Percentiles rank a stretch among this genome's conserved stretches.
These are phyloP conservation scores for Phataginus tricuspis DNA, from an alignment of 2,797 vertebrate species.

Conservation along the genomic window DNA sequence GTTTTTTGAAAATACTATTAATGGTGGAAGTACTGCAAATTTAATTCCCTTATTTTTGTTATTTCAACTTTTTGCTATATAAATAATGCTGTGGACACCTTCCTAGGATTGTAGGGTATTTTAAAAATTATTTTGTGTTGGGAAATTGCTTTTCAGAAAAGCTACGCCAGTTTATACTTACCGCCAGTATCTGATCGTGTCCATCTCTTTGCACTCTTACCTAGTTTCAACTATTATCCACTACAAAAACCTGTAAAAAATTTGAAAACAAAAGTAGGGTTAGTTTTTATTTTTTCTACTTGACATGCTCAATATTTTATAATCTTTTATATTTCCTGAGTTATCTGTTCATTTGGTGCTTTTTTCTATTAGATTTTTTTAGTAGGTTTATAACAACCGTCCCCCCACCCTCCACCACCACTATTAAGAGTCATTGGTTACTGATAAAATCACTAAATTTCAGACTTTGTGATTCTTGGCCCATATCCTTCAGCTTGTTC, in stretches of 20 bases:
- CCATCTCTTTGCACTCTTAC: not conserved
- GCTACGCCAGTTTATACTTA: not conserved
- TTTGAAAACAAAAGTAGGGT: not conserved
- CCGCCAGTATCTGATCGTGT: not conserved
- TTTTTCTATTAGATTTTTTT: not conserved
- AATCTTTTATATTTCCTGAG: not conserved
- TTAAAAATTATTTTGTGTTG: not conserved
- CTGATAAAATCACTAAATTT: not conserved
- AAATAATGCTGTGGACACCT: not conserved
- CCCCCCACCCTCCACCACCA: too few relatives aligned
- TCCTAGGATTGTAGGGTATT: not conserved
- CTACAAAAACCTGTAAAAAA: not conserved
- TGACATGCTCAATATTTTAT: not conserved
- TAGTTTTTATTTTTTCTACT: not conserved
- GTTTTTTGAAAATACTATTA: not conserved
- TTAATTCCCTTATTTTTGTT: not conserved
- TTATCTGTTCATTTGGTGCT: not conserved
- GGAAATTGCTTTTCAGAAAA: not conserved
- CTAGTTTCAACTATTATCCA: not conserved
- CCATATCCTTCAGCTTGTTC: not conserved
- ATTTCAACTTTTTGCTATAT: not conserved
- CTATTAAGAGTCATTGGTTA: not conserved
- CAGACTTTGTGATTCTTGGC: conserved; percentile 3
- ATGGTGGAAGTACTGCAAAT: not conserved
- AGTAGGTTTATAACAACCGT: not conserved